These are phyloP conservation scores for Microcebus murinus DNA, from an alignment of 2,113 vertebrate species.

Conservation along the genomic window DNA sequence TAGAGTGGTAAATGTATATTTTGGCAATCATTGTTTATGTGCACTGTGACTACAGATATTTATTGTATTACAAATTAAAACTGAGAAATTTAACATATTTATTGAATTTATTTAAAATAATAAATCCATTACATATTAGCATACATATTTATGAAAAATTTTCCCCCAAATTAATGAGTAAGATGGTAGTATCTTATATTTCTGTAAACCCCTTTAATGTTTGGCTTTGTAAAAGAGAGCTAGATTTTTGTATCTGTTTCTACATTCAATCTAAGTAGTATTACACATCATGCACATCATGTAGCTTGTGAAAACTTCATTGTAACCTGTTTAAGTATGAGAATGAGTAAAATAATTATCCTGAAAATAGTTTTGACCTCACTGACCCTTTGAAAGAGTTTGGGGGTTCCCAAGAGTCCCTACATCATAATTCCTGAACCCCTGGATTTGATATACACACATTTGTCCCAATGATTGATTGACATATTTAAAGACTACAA, in stretches of 20 bases:
- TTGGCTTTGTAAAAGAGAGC: background rate
- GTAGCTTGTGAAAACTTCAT: background rate
- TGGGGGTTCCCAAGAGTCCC: background rate
- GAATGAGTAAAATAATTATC: background rate
- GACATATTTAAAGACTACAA: background rate
- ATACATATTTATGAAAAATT: constrained; percentile 6
- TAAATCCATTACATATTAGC: background rate
- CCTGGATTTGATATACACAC: background rate
- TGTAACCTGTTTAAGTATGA: background rate
- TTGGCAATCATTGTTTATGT: background rate
- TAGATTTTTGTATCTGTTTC: background rate
- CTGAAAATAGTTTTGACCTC: background rate
- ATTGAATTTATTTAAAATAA: constrained; percentile 7
- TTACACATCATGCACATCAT: background rate
- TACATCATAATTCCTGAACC: background rate
- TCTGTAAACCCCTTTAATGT: background rate
- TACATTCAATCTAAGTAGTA: background rate
- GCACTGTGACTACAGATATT: background rate
- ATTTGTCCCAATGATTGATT: background rate
- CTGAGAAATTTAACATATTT: background rate
- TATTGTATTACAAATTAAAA: constrained; percentile 8
- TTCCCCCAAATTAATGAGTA: background rate
- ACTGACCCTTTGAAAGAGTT: background rate
- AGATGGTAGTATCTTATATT: background rate
- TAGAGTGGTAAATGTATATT: background rate